Percentiles rank a stretch among this genome's conserved stretches.
Evolutionary conservation across 2,888 invertebrate species (phyloP).

Genomic region (Microplitis deprimator): DNA sequence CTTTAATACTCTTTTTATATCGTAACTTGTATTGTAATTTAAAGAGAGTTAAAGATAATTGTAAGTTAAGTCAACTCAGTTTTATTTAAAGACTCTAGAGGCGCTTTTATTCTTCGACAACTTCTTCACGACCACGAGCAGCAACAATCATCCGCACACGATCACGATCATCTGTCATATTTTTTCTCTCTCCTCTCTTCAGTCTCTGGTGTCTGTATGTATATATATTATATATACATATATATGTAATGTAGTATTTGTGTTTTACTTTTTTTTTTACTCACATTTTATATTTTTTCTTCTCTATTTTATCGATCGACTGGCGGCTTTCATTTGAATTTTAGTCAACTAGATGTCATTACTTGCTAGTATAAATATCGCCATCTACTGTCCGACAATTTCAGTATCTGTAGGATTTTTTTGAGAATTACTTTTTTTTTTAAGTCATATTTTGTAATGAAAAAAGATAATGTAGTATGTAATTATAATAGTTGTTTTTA

Average conservation of each 20-base stretch:
- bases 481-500: neutral
- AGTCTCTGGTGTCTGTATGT: neutral
- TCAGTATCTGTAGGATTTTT: neutral
- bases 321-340: neutral
- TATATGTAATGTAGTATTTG: no score
- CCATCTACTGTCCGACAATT: neutral
- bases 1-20: conserved; percentile 1
- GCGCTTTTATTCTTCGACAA: conserved; percentile 26
- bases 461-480: neutral
- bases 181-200: neutral
- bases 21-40: neutral
- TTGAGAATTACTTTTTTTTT: neutral
- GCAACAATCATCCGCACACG: neutral
- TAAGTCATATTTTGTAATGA: neutral
- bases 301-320: neutral
- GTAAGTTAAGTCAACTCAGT: conserved; percentile 15
- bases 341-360: neutral
- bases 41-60: conserved; percentile 7
- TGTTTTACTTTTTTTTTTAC: no score
- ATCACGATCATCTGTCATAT: neutral
- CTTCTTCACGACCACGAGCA: neutral
- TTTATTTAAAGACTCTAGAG: conserved; percentile 28
- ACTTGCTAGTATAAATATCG: neutral
- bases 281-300: neutral
- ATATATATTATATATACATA: neutral